phyloP scores from a whole-genome alignment of 1,140 invertebrate genomes.

The Macrobrachium nipponense region DNA sequence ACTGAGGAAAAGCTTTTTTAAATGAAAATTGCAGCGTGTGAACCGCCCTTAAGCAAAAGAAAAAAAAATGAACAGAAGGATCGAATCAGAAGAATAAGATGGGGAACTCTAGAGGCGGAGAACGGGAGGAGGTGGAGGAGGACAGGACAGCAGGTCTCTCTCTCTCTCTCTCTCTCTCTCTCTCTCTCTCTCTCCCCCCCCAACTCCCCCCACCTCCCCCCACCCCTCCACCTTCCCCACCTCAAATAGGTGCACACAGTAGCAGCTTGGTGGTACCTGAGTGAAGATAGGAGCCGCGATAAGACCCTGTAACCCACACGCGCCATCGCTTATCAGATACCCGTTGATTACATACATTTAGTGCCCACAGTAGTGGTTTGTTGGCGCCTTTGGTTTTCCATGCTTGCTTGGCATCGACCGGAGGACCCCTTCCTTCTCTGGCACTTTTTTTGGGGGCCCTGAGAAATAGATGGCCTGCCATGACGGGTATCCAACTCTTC shows the following conservation, averaged over 20 bases:
- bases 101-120: neutral
- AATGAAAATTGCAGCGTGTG: too few species aligned
- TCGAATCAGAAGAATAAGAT: too few species aligned
- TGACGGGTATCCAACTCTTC: too few species aligned
- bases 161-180: conserved; percentile 28
- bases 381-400: conserved; percentile 36
- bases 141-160: neutral
- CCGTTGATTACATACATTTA: conserved; percentile 42
- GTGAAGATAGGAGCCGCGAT: conserved; percentile 25
- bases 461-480: too few species aligned
- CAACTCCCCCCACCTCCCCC: neutral
- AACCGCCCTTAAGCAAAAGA: too few species aligned
- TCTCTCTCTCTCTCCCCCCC: conserved; percentile 15
- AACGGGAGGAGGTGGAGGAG: neutral
- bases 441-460: too few species aligned
- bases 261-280: conserved; percentile 26
- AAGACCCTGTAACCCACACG: conserved; percentile 27
- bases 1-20: too few species aligned
- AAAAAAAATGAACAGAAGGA: too few species aligned
- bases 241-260: conserved; percentile 10
- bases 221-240: neutral
- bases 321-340: conserved; percentile 26
- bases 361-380: conserved; percentile 30
- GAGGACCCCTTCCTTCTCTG: neutral
- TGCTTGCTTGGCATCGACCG: conserved; percentile 31